Conservation (phyloP, 2,797 vertebrate species). For the Siniperca undulata region DNA sequence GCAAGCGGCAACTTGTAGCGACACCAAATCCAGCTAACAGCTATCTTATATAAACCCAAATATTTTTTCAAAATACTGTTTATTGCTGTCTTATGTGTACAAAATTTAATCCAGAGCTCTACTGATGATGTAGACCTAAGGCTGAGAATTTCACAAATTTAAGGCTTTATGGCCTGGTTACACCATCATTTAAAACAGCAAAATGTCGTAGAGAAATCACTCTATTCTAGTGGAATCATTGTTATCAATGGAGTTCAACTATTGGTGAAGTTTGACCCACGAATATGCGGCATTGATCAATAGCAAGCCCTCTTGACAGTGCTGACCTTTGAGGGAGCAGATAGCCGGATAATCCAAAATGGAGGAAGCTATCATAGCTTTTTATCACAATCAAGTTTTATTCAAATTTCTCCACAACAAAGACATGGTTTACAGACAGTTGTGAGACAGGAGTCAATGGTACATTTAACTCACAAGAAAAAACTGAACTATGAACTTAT, state of each 20-base stretch:
- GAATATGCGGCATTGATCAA: background rate
- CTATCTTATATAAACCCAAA: slow-evolving; percentile 2
- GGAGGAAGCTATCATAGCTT: background rate
- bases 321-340: background rate
- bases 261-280: background rate
- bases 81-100: background rate
- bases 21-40: slow-evolving; percentile 26
- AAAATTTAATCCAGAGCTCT: background rate
- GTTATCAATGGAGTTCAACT: slow-evolving; percentile 7
- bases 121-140: background rate
- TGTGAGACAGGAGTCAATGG: background rate
- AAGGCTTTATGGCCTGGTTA: background rate
- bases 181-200: background rate
- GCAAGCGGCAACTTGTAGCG: background rate
- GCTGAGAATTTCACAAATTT: background rate
- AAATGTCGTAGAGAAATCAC: background rate
- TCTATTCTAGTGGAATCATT: background rate
- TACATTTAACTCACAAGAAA: no score
- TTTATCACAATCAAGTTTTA: background rate
- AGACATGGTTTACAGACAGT: background rate
- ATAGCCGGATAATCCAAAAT: background rate
- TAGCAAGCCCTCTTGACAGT: background rate
- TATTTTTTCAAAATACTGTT: background rate
- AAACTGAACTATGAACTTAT: background rate
- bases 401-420: background rate